Base-by-base conservation (phyloP, 2,113 vertebrate species). In the Theropithecus gelada region DNA sequence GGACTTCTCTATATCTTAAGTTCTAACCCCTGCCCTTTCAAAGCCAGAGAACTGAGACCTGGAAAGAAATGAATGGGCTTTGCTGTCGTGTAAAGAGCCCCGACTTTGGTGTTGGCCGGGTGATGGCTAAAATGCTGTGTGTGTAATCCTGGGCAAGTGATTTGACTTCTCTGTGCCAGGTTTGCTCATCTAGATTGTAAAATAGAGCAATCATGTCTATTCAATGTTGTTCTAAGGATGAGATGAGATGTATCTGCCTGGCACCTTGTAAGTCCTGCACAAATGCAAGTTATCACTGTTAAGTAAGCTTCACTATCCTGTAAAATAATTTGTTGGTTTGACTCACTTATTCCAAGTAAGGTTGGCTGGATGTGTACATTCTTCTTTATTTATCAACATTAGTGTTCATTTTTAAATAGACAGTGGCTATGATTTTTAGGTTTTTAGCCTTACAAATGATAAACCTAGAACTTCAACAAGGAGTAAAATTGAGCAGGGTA, bases 331-430 rank as follows among this genome's bases (percentile, higher is more conserved):
- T 86, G 8, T 79, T 23, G 38, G 22, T 68, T 66, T 61, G 81
- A 88, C 27, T 95, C 84, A 48, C 20, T 90, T 45, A 73, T 75
- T 90, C 73, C 45, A 61, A 92, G 64, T 91, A 81, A 81, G 11
- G 1, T 70, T 79, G 38, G 4, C 82, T 61, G 52, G 25, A 88
- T 48, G 48, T 32, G 4, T 83, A 27, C 30, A 59, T 89, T 75
- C 66, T n/a, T 92, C 17, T 52, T 66, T 50, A 73, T 61, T 86
- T n/a, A 76, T 50, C 45, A n/a, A 0, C 43, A 23, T 73, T 90
- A 52, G 17, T 82, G 40, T 89, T 92, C 73, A 61, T 90, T 94
- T 96, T 94, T 84, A 90, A 87, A 59, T 32, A 55, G 75, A 73
- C 80, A 57, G 27, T 61, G 40, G 30, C 59, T 75, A 9, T 61